Evolutionary conservation across 2,113 vertebrate species (phyloP), one percentile per base, ranked within the genome.

Genomic region (Engystomops pustulosus): DNA sequence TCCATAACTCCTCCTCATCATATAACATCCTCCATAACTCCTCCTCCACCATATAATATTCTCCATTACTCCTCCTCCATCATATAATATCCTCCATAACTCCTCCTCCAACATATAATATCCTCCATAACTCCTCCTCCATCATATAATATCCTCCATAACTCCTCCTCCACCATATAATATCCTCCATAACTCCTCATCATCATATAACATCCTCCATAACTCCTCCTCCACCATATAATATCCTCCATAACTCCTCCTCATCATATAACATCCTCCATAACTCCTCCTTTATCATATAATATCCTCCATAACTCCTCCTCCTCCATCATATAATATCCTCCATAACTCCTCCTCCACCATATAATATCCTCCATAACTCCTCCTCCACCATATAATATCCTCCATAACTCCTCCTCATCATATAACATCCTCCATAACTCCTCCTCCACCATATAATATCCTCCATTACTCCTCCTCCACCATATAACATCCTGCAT

Each of bases 211-310:
- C 18, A 7, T 18, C 18, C 15, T 18, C 17, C 36, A 5, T 77
- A 14, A 60, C 17, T 38, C 51, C 51, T 25, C 20, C 6, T 25
- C 7, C 18, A 49, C n/a, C n/a, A n/a, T n/a, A n/a, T n/a, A n/a
- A n/a, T n/a, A n/a, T n/a, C n/a, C 27, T 53, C 9, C 38, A 60
- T 60, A 38, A 41, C 20, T 8, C 4, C 34, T 27, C 76, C 20
- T 6, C 34, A n/a, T 15, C 4, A 8, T 38, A n/a, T n/a, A n/a
- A n/a, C n/a, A n/a, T n/a, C n/a, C 32, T 20, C 36, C 20, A 38
- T 78, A 60, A 3, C 51, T 23, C 74, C 67, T 20, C 51, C 51
- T 53, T n/a, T n/a, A n/a, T n/a, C n/a, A n/a, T n/a, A n/a, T n/a
- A 47, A 11, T 47, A 47, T 47, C 12, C 11, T 11, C n/a, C 20